Evolutionary conservation across 2,888 invertebrate genomes (phyloP), one percentile per base, ranked within the genome.

Genomic region (Meiosimyza platycephala): DNA sequence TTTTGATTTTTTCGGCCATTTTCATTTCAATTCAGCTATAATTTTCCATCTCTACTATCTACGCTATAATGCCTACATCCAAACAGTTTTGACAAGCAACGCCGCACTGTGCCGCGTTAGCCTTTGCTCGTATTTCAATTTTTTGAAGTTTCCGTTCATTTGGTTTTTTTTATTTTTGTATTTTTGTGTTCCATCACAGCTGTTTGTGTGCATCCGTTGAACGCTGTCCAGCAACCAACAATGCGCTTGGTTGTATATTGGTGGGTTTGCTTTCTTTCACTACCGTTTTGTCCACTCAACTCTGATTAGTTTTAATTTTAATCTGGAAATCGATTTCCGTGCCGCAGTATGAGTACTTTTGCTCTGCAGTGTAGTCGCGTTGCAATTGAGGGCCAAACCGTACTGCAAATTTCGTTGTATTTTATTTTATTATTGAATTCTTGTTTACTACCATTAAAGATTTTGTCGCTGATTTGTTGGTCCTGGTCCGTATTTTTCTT

Each of bases 261-360:
- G 13, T 48, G 48, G 54, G 40, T 47, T 59, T 33, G 55, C 33
- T n/a, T 13, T 18, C 54, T 33, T 16, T 51, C 28, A 6, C 68
- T n/a, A 16, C 68, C 51, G 28, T n/a, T 68, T 48, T 68, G 72
- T 66, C 76, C 82, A 84, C 83, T 83, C 82, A 81, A 76, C 79
- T 76, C 80, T 82, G 82, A 83, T 83, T 83, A 83, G 83, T 84
- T 83, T 83, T 84, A 82, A 81, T 81, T 84, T 84, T 84, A 83
- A 83, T 83, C 83, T 81, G 80, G 81, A 83, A 83, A 83, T 83
- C 82, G 83, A 83, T 83, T 83, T 83, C 81, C 80, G 83, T 82
- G 79, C 9, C 72, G 71, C 72, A 63, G 69, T 47, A 16, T 70
- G 63, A 54, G 62, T 72, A 81, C 79, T 77, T n/a, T 22, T 40